A percentile compares a stretch with the other conserved stretches of the same genome.
These are phyloP conservation scores for Diaprepes abbreviatus DNA, from an alignment of 2,888 invertebrate genomes.

Conservation along the genomic window DNA sequence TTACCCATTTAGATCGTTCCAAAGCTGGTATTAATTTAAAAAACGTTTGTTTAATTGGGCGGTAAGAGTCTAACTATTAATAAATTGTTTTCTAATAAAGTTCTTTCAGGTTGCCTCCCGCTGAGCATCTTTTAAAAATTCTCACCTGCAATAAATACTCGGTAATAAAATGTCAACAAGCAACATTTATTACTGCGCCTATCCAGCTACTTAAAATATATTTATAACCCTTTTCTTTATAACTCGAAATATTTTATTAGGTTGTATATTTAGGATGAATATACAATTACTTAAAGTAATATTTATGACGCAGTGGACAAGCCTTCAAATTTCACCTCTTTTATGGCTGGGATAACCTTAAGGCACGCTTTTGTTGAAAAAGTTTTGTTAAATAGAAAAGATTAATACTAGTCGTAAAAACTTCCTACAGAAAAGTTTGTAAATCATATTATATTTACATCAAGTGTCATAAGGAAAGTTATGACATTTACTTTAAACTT, in stretches of 20 bases:
- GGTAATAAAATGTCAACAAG: conserved; percentile 16
- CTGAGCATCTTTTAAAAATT: conserved; percentile 3
- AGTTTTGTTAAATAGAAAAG: neutral
- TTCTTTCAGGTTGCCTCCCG: neutral
- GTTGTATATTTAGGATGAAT: conserved; percentile 14
- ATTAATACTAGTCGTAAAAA: conserved; percentile 4
- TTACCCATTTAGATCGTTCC: too few species aligned
- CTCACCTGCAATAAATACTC: conserved; percentile 17
- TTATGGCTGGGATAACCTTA: neutral
- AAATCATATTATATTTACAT: too few species aligned
- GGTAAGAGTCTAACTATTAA: too few species aligned
- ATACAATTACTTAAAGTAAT: conserved; percentile 19
- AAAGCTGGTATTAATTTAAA: too few species aligned
- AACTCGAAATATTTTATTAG: conserved; percentile 9
- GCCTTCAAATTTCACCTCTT: neutral
- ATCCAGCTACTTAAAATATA: conserved; percentile 20
- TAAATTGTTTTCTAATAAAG: conserved; percentile 18
- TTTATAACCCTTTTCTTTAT: conserved; percentile 17
- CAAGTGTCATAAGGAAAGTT: too few species aligned
- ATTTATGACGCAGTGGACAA: conserved; percentile 7
- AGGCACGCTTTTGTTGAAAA: conserved; percentile 1
- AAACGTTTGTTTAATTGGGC: too few species aligned
- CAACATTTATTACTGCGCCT: conserved; percentile 9
- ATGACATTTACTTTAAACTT: too few species aligned
- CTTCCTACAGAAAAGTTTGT: neutral